Evolutionary conservation across 2,888 invertebrate species (phyloP).

Genomic region (Lasioglossum marginatum): DNA sequence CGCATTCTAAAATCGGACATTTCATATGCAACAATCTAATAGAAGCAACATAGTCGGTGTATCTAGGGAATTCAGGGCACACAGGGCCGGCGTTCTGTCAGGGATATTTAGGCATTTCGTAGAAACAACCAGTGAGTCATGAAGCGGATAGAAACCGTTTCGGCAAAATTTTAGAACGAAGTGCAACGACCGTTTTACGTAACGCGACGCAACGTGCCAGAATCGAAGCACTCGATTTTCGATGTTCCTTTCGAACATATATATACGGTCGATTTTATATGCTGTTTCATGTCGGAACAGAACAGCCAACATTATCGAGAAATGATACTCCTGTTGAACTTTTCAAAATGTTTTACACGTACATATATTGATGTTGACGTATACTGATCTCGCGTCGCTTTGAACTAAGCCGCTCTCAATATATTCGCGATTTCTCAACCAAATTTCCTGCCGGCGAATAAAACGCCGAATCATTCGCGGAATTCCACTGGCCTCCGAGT

Average conservation of each 20-base stretch:
- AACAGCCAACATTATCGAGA: neutral
- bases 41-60: neutral
- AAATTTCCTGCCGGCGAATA: constrained; percentile 61
- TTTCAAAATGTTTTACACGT: neutral
- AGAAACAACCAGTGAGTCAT: constrained; percentile 46
- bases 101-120: constrained; percentile 54
- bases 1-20: no score
- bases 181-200: constrained; percentile 68
- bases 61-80: constrained; percentile 1
- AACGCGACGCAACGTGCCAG: constrained; percentile 61
- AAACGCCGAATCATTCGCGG: constrained; percentile 28
- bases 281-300: neutral
- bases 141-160: neutral
- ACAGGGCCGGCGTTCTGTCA: neutral
- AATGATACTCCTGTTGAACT: neutral
- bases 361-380: neutral
- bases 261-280: neutral
- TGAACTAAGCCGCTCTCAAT: constrained; percentile 52
- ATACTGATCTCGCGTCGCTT: constrained; percentile 59
- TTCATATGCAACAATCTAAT: no score
- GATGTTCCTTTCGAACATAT: constrained; percentile 34
- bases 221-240: constrained; percentile 61
- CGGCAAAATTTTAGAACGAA: constrained; percentile 53
- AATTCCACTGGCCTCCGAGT: constrained; percentile 16
- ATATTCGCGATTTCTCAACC: constrained; percentile 52